phyloP scores from a whole-genome alignment of 2,888 invertebrate species.

The Trypoxylon attenuatum region DNA sequence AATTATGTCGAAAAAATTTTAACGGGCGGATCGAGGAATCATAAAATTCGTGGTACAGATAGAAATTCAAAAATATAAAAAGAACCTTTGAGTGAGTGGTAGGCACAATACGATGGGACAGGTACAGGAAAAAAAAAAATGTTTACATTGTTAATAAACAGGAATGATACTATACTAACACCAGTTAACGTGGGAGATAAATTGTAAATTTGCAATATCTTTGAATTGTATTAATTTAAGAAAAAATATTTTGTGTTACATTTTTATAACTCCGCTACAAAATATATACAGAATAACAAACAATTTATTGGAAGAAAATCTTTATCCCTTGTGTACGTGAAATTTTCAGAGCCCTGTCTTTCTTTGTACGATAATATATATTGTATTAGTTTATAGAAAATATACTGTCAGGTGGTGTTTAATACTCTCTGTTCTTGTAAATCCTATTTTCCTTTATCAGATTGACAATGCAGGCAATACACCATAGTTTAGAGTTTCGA shows the following conservation, averaged over 20 bases:
- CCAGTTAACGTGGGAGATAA: constrained; percentile 59
- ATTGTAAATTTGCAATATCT: constrained; percentile 71
- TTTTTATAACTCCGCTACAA: constrained; percentile 72
- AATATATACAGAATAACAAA: constrained; percentile 69
- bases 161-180: constrained; percentile 43
- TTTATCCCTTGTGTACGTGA: constrained; percentile 69
- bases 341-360: constrained; percentile 70
- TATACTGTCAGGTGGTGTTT: constrained; percentile 73
- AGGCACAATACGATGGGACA: constrained; percentile 44
- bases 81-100: constrained; percentile 44
- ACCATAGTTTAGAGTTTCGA: background rate
- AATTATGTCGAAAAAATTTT: constrained; percentile 64
- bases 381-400: constrained; percentile 72
- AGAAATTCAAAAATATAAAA: constrained; percentile 34
- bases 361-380: constrained; percentile 72
- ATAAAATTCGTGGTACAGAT: constrained; percentile 42
- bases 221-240: constrained; percentile 72
- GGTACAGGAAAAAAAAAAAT: constrained; percentile 39
- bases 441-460: constrained; percentile 32
- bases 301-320: constrained; percentile 50
- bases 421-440: constrained; percentile 53
- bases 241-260: constrained; percentile 73
- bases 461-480: background rate
- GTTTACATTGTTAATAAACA: constrained; percentile 55
- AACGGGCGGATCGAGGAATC: constrained; percentile 41